Conservation (phyloP, 2,113 vertebrate genomes). For the Herpailurus yagouaroundi region DNA sequence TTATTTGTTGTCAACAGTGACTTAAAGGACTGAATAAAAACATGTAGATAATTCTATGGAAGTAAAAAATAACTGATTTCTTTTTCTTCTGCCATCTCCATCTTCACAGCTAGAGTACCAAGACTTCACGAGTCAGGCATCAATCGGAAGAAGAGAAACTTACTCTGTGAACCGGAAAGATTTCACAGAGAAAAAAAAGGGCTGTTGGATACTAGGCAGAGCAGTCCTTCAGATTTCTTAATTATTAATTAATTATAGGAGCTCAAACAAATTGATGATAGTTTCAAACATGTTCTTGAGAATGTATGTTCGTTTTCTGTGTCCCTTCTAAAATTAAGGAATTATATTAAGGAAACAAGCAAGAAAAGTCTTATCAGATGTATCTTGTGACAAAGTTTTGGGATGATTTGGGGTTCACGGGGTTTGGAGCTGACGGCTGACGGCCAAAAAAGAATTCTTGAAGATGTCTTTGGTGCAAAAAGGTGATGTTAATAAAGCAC, state of each 20-base stretch:
- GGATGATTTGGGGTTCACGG: too few species aligned
- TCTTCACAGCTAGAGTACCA: not conserved
- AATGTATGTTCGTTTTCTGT: not conserved
- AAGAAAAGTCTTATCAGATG: slow-evolving; percentile 19
- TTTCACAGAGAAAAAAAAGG: not conserved
- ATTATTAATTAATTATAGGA: not conserved
- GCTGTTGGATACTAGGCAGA: not conserved
- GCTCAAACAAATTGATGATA: not conserved
- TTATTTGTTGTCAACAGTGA: not conserved
- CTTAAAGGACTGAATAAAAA: not conserved
- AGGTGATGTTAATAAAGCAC: too few species aligned
- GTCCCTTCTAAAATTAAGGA: not conserved
- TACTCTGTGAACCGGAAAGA: not conserved
- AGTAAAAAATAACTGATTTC: not conserved
- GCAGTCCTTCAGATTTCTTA: not conserved
- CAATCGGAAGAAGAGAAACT: not conserved
- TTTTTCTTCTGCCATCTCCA: not conserved
- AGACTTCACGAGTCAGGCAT: not conserved
- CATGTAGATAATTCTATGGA: not conserved
- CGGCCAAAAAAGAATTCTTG: too few species aligned
- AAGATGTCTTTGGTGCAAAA: too few species aligned
- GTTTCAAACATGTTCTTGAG: not conserved
- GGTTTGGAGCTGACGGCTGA: too few species aligned
- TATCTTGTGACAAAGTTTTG: not conserved
- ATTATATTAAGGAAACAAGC: not conserved